Evolutionary conservation across 2,888 invertebrate species (phyloP).

Genomic region (Imbricaverruca yamaguchii): DNA sequence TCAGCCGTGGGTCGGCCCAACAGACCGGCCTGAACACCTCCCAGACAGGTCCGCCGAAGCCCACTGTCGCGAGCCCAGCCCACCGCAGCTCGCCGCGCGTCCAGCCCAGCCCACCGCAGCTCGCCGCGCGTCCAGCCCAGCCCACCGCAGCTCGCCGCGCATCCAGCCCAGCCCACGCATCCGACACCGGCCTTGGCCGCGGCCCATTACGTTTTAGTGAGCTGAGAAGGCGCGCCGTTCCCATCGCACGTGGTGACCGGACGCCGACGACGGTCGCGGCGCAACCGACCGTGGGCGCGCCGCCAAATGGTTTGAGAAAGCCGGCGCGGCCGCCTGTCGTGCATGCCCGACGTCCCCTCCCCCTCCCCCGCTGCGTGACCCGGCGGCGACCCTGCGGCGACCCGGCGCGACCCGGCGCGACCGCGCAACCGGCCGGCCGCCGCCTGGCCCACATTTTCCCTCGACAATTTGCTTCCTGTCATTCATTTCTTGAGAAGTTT

Average conservation of each 20-base stretch:
- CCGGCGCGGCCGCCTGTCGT: background rate
- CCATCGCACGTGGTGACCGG: background rate
- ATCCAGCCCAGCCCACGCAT: too few relatives aligned
- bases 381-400: background rate
- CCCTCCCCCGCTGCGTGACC: background rate
- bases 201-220: background rate
- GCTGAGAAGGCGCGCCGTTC: background rate
- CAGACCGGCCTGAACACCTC: too few relatives aligned
- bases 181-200: background rate
- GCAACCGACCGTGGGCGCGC: background rate
- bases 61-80: too few relatives aligned
- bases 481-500: conserved; percentile 4
- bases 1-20: too few relatives aligned
- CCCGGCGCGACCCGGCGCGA: background rate
- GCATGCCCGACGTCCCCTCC: background rate
- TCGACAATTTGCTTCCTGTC: conserved; percentile 21
- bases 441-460: conserved; percentile 20
- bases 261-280: background rate
- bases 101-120: too few relatives aligned
- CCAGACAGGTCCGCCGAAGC: too few relatives aligned
- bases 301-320: conserved; percentile 14
- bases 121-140: too few relatives aligned
- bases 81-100: too few relatives aligned
- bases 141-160: too few relatives aligned
- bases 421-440: background rate